A percentile compares a stretch with the other conserved stretches of the same genome.
Evolutionary conservation across 2,888 invertebrate genomes (phyloP).

Genomic region (Epistrophe grossulariae): DNA sequence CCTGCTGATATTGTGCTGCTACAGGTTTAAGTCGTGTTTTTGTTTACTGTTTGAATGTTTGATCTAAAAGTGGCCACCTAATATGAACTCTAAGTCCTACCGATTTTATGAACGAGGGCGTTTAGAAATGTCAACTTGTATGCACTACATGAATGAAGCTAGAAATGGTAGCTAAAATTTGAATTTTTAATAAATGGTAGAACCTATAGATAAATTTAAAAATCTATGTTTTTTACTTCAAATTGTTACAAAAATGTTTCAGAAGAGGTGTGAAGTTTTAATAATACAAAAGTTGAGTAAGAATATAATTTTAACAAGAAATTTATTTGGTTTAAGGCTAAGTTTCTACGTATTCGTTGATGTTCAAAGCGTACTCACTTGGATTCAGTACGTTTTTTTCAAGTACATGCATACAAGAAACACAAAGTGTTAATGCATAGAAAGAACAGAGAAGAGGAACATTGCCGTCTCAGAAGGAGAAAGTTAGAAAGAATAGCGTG

Average conservation of each 20-base stretch:
- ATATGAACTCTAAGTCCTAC: neutral
- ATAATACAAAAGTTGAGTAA: neutral
- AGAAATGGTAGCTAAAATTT: slow-evolving; percentile 11
- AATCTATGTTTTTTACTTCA: neutral
- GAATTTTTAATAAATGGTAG: neutral
- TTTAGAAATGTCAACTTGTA: slow-evolving; percentile 36
- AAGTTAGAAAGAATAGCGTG: no score
- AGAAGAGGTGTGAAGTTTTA: neutral
- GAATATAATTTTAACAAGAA: neutral
- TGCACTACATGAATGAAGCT: neutral
- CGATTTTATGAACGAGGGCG: slow-evolving; percentile 13
- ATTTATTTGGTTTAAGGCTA: neutral
- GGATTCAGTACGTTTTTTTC: no score
- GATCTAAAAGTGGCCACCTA: slow-evolving; percentile 24
- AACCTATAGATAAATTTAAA: slow-evolving; percentile 15
- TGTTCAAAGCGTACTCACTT: no score
- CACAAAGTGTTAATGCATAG: no score
- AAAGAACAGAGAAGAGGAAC: no score
- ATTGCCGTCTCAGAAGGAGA: no score
- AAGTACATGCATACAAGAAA: no score
- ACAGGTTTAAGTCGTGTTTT: slow-evolving; percentile 9
- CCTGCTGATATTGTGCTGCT: neutral
- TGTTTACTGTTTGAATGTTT: slow-evolving; percentile 15
- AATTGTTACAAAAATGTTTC: neutral
- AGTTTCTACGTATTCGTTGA: no score